Conservation (phyloP, 1,140 invertebrate species). For the Drosophila littoralis region DNA sequence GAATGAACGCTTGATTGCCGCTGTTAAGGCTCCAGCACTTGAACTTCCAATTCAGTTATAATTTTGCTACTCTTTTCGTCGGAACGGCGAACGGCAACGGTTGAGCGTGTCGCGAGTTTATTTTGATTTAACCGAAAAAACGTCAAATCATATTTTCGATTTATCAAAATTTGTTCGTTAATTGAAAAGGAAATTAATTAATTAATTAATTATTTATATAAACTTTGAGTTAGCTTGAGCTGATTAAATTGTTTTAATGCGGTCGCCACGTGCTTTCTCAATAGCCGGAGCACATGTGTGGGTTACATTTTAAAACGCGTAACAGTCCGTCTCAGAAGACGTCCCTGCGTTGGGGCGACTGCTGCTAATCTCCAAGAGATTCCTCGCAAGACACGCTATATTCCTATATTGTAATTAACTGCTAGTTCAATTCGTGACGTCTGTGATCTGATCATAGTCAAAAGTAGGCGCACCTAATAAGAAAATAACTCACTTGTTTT, state of each 20-base stretch:
- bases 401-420: conserved; percentile 30
- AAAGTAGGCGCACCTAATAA: conserved; percentile 25
- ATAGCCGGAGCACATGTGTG: conserved; percentile 91
- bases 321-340: conserved; percentile 98
- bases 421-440: conserved; percentile 6
- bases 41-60: conserved; percentile 83
- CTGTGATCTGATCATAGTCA: conserved; percentile 42
- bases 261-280: conserved; percentile 49
- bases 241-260: conserved; percentile 59
- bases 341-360: conserved; percentile 96
- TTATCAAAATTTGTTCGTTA: not conserved
- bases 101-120: conserved; percentile 50
- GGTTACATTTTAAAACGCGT: conserved; percentile 96
- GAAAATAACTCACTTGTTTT: conserved; percentile 23
- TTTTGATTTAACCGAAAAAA: conserved; percentile 40
- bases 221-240: conserved; percentile 15
- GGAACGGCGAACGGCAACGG: conserved; percentile 65
- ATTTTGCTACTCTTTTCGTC: conserved; percentile 77
- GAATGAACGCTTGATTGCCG: conserved; percentile 66
- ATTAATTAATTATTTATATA: not conserved
- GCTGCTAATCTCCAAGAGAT: conserved; percentile 85
- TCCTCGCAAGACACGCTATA: not conserved
- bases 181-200: conserved; percentile 4
- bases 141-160: conserved; percentile 40
- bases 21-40: conserved; percentile 78